Conservation (phyloP, 2,888 invertebrate species). For the Mimachlamys varia region DNA sequence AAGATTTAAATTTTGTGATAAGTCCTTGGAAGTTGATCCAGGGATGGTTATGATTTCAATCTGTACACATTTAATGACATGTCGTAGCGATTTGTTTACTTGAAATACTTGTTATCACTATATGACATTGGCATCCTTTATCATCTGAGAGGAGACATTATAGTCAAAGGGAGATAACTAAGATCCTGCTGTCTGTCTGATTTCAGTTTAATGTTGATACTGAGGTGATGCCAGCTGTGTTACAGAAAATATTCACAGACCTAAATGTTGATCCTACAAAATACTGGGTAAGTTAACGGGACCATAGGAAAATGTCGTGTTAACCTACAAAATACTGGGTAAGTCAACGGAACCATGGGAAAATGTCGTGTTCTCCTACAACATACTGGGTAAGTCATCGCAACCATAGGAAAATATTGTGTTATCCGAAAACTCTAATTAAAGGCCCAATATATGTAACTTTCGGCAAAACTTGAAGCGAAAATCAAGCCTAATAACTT, state of each 20-base stretch:
- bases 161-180: constrained; percentile 1
- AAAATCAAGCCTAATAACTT: no score
- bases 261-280: constrained; percentile 82
- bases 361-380: constrained; percentile 80
- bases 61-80: neutral
- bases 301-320: no score
- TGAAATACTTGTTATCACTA: no score
- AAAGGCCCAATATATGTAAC: no score
- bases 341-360: constrained; percentile 56
- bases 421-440: constrained; percentile 82
- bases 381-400: constrained; percentile 81
- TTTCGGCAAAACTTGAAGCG: no score
- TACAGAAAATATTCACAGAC: constrained; percentile 83
- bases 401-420: no score
- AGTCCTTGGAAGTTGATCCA: neutral
- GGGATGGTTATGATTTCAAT: neutral
- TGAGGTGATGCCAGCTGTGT: constrained; percentile 81
- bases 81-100: neutral
- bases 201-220: constrained; percentile 79
- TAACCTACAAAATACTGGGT: constrained; percentile 82
- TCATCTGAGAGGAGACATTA: no score
- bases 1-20: no score
- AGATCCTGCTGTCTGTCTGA: constrained; percentile 40
- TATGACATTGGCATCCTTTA: no score
- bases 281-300: constrained; percentile 80